Evolutionary conservation across 2,113 vertebrate genomes (phyloP).

Genomic region (Tinamus guttatus): DNA sequence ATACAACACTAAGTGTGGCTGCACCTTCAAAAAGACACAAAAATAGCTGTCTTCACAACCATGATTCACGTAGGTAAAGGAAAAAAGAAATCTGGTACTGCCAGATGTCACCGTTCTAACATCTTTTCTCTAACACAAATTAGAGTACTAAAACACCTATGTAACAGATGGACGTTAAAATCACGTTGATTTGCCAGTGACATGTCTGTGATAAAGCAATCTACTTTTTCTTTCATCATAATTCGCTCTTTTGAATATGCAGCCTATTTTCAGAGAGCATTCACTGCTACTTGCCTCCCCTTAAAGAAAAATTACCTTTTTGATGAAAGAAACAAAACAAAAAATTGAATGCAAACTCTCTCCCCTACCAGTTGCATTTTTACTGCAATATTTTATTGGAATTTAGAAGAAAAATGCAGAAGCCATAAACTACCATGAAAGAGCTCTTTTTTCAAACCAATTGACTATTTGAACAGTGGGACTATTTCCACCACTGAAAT

Average conservation of each 20-base stretch:
- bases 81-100: neutral
- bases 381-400: neutral
- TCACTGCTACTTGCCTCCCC: neutral
- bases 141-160: neutral
- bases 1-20: neutral
- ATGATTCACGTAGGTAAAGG: neutral
- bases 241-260: neutral
- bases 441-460: neutral
- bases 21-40: neutral
- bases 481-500: neutral
- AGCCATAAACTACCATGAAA: neutral
- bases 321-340: neutral
- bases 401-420: neutral
- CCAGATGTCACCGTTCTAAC: neutral
- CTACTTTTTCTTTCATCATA: neutral
- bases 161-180: neutral
- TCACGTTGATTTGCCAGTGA: neutral
- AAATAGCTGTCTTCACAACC: neutral
- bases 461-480: neutral
- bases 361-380: neutral
- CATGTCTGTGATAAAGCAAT: neutral
- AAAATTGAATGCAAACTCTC: neutral
- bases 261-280: neutral
- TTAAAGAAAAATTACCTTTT: neutral
- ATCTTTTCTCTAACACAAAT: neutral